These are phyloP conservation scores for Zosterops japonicus DNA, from an alignment of 2,113 vertebrate genomes.

Conservation along the genomic window DNA sequence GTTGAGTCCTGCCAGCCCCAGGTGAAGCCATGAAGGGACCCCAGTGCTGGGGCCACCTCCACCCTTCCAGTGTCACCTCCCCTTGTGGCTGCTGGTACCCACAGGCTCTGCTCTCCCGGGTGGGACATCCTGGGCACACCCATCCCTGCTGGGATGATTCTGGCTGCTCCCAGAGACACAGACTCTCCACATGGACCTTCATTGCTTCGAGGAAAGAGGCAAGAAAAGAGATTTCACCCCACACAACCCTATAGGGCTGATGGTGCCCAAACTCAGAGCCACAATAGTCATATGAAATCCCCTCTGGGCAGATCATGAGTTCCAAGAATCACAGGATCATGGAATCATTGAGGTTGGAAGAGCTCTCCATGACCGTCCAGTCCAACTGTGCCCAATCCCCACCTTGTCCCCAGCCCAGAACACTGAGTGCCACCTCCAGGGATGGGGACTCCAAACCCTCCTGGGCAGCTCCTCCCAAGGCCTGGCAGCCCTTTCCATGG, in stretches of 20 bases:
- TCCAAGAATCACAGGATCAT: neutral
- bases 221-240: neutral
- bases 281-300: neutral
- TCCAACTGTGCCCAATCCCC: no score
- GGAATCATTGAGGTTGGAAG: neutral
- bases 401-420: neutral
- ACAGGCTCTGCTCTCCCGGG: neutral
- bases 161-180: no score
- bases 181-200: rapidly evolving
- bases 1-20: neutral
- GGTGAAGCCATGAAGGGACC: neutral
- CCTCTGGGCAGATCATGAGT: neutral
- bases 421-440: neutral
- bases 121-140: neutral
- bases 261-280: neutral
- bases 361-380: rapidly evolving
- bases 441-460: rapidly evolving
- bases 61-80: neutral
- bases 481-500: rapidly evolving
- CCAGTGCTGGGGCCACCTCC: neutral
- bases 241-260: neutral
- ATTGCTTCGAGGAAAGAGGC: neutral
- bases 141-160: neutral
- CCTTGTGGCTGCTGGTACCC: neutral
- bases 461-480: neutral